A percentile compares a stretch with the other conserved stretches of the same genome.
phyloP scores from a whole-genome alignment of 2,888 invertebrate genomes.

The Bellardia bayeri region DNA sequence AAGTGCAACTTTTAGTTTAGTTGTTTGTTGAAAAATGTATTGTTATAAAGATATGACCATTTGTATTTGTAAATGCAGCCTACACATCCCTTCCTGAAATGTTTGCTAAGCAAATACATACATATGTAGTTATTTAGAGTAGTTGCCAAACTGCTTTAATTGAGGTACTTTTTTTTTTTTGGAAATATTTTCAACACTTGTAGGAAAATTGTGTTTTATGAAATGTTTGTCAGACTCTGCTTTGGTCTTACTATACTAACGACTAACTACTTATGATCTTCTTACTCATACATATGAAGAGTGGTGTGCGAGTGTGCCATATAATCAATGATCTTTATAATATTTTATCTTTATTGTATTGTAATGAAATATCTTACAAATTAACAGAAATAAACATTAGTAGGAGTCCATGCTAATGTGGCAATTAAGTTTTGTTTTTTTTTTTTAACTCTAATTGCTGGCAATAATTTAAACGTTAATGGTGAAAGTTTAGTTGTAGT shows the following conservation, averaged over 20 bases:
- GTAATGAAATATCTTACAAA: constrained; percentile 34
- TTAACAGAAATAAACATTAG: constrained; percentile 43
- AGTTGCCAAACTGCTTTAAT: background rate
- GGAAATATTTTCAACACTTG: background rate
- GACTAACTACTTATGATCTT: background rate
- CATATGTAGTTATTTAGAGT: background rate
- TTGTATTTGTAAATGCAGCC: constrained; percentile 26
- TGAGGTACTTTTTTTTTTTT: background rate
- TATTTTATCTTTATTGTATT: constrained; percentile 36
- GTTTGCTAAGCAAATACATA: background rate
- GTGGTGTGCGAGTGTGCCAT: background rate
- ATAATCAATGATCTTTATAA: constrained; percentile 49
- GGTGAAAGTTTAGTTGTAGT: background rate
- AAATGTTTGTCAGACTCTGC: background rate
- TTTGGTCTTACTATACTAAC: background rate
- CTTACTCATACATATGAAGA: background rate
- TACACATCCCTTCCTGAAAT: constrained; percentile 39
- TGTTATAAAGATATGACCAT: constrained; percentile 42
- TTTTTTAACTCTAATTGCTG: background rate
- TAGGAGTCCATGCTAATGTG: constrained; percentile 36
- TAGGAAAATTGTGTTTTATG: background rate
- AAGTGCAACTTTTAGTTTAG: constrained; percentile 9
- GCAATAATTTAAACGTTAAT: background rate
- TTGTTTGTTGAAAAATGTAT: constrained; percentile 5
- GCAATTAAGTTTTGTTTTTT: background rate